Evolutionary conservation across 2,797 vertebrate species (phyloP), one percentile per base, ranked within the genome.

Genomic region (Sebastes minor): DNA sequence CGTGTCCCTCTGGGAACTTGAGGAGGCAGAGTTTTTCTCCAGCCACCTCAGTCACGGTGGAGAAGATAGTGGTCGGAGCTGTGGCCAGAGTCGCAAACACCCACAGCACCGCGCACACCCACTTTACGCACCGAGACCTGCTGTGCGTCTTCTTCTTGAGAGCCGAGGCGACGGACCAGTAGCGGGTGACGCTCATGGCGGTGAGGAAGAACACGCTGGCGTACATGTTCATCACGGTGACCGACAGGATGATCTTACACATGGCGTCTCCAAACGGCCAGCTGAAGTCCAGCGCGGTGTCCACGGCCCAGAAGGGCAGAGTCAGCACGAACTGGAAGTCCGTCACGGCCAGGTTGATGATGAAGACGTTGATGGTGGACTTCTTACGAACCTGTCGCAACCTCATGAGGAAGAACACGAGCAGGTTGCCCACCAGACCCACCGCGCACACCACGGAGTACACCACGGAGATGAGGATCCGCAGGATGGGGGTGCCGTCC

Each of bases 191-290:
- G 53, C 96, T 96, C 96, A 97, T 97, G 16, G 96, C 95, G 0
- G 96, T 96, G 84, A 97, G 94, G 59, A 97, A 97, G 12, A 96
- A 97, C 33, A 97, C 96, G 66, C 96, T 96, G 59, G 96, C 96
- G 87, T 97, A 96, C 96, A 97, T 96, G 95, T 97, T 97, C 95
- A 97, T 95, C 67, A 97, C 96, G 0, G 96, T 96, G 69, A 96
- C 92, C 1, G 96, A 96, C 6, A 96, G 93, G 78, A 96, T 84
- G 85, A 96, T 95, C 27, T 94, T 96, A 72, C 96, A 97, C 96
- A 97, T 96, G 74, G 95, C 95, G 91, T 95, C 88, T 49, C 96
- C 96, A 80, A 97, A 97, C 6, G 96, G 96, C 96, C 96, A 97
- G 92, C 96, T 97, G 92, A 97, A 97, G 90, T 97, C 96, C 76